Conservation (phyloP, 2,113 vertebrate species). For the Tyto alba region DNA sequence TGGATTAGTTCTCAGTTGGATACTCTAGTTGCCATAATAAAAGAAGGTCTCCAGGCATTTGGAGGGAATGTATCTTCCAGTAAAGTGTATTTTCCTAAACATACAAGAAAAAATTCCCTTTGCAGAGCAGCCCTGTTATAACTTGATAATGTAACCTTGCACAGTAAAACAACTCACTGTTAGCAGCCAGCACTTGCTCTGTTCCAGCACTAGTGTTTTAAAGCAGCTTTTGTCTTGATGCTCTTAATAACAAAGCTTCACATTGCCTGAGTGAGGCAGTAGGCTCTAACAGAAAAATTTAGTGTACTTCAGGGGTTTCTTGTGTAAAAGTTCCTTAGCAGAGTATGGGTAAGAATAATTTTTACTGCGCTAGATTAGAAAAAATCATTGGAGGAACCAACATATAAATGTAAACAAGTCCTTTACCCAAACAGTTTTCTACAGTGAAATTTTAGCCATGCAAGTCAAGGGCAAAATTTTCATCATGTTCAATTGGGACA, state of each 20-base stretch:
- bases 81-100: slow-evolving; percentile 15
- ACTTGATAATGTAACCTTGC: background rate
- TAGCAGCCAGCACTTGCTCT: background rate
- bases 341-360: background rate
- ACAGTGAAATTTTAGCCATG: background rate
- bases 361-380: background rate
- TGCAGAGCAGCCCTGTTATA: background rate
- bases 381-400: background rate
- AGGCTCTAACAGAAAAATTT: background rate
- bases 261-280: background rate
- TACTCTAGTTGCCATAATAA: background rate
- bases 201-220: background rate
- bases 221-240: background rate
- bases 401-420: background rate
- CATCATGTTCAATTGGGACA: background rate
- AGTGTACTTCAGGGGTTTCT: background rate
- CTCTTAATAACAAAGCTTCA: background rate
- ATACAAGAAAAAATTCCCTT: background rate
- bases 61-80: background rate
- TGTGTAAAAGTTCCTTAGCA: background rate
- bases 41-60: background rate
- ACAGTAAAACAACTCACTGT: background rate
- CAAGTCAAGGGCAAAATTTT: background rate
- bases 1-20: background rate
- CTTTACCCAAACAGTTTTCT: background rate